phyloP scores from a whole-genome alignment of 2,888 invertebrate genomes.

The Neuroscelio doddi region DNA sequence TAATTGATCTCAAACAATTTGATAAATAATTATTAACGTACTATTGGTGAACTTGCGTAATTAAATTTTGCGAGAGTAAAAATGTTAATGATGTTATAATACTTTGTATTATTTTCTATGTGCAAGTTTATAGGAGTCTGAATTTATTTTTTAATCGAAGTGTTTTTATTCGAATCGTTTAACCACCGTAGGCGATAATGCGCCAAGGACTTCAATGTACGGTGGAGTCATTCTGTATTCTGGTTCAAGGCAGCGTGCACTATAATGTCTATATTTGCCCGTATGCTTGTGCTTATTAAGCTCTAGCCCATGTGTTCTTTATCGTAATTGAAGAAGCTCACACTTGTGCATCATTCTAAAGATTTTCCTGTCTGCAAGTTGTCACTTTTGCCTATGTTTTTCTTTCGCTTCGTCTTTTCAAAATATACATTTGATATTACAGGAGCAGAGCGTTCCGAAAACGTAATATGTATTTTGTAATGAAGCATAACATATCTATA shows the following conservation, averaged over 20 bases:
- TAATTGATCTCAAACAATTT: too few relatives aligned
- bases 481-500: too few relatives aligned
- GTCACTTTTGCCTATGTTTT: not conserved
- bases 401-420: too few relatives aligned
- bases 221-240: constrained; percentile 40
- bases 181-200: constrained; percentile 32
- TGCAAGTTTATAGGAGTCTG: not conserved
- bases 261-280: constrained; percentile 42
- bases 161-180: constrained; percentile 20
- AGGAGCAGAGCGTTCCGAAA: too few relatives aligned
- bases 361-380: not conserved
- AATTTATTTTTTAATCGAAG: constrained; percentile 13
- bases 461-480: too few relatives aligned
- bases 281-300: constrained; percentile 27
- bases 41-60: too few relatives aligned
- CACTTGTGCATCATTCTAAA: not conserved
- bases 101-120: too few relatives aligned
- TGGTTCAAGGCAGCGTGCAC: constrained; percentile 43
- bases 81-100: too few relatives aligned
- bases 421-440: too few relatives aligned
- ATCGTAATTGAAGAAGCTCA: not conserved
- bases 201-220: constrained; percentile 38
- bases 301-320: not conserved
- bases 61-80: too few relatives aligned
- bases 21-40: too few relatives aligned